A percentile compares a stretch with the other conserved stretches of the same genome.
Evolutionary conservation across 2,888 invertebrate species (phyloP).

Genomic region (Alloplasta piceator): DNA sequence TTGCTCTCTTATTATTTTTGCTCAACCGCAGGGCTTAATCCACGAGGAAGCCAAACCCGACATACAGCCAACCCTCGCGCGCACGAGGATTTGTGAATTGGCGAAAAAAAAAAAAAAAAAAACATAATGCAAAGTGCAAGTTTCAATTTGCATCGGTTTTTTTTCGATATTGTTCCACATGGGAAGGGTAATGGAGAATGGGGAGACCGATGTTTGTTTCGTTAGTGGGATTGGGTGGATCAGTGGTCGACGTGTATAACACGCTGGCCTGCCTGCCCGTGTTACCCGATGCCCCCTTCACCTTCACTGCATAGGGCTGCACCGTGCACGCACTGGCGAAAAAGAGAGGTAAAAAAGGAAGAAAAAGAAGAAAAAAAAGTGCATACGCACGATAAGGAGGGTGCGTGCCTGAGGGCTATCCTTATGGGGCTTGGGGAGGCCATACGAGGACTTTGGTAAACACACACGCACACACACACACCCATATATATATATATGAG

Average conservation of each 20-base stretch:
- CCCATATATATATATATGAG: no score
- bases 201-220: constrained; percentile 32
- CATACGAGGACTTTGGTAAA: constrained; percentile 82
- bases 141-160: neutral
- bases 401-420: constrained; percentile 72
- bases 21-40: no score
- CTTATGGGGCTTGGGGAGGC: constrained; percentile 80
- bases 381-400: constrained; percentile 78
- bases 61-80: no score
- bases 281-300: constrained; percentile 83
- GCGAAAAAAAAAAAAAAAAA: no score
- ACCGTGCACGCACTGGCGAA: constrained; percentile 63
- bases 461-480: neutral
- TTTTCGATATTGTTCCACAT: constrained; percentile 6
- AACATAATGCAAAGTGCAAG: neutral
- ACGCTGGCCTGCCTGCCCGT: constrained; percentile 77
- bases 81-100: no score
- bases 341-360: constrained; percentile 28
- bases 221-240: constrained; percentile 2
- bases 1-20: no score
- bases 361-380: constrained; percentile 73
- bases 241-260: constrained; percentile 56
- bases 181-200: constrained; percentile 27
- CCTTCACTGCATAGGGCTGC: constrained; percentile 81
- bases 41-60: no score